These are phyloP conservation scores for Acromyrmex echinatior DNA, from an alignment of 1,140 invertebrate species.

Conservation along the genomic window DNA sequence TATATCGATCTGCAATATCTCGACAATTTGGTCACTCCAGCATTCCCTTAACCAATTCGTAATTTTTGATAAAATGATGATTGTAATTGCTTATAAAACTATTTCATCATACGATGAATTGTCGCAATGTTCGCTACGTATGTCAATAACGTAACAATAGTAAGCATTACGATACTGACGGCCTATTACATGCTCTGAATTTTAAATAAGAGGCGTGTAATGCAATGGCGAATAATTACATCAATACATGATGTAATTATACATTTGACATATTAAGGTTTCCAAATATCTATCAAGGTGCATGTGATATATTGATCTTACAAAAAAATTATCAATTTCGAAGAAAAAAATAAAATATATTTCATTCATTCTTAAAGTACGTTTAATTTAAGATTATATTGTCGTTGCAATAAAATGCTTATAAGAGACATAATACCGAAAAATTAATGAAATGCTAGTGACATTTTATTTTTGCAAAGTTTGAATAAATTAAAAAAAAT, in stretches of 20 bases:
- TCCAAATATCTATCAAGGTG: background rate
- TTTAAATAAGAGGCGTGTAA: background rate
- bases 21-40: too few species aligned
- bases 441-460: too few species aligned
- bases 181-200: background rate
- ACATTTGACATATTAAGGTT: background rate
- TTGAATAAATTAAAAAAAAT: background rate
- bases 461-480: background rate
- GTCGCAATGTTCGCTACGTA: background rate
- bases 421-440: background rate
- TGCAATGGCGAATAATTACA: background rate
- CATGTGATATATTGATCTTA: background rate
- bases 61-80: background rate
- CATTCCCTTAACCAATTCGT: too few species aligned
- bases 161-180: slow-evolving; percentile 4
- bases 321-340: background rate
- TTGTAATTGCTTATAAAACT: background rate
- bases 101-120: background rate
- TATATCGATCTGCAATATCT: too few species aligned
- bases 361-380: background rate
- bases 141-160: background rate
- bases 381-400: background rate
- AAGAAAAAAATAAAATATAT: background rate
- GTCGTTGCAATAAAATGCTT: background rate
- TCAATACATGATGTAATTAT: too few species aligned